Evolutionary conservation across 2,113 vertebrate species (phyloP).

Genomic region (Petromus typicus): DNA sequence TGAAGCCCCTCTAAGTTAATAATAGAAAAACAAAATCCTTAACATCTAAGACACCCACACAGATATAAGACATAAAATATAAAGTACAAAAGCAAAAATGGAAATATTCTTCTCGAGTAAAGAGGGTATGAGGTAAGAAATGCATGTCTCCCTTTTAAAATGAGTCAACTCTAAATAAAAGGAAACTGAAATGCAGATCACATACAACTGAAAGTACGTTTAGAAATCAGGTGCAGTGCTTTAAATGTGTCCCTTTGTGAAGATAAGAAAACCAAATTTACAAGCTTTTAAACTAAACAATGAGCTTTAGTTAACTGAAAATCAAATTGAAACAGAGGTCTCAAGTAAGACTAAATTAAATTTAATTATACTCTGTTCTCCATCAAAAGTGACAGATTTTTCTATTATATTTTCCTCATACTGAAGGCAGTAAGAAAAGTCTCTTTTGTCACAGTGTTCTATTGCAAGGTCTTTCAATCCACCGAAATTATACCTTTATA

Average conservation of each 20-base stretch:
- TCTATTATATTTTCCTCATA: constrained; percentile 63
- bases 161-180: neutral
- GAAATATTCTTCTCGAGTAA: neutral
- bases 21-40: neutral
- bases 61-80: neutral
- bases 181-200: neutral
- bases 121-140: neutral
- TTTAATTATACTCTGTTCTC: constrained; percentile 74
- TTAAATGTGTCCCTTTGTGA: constrained; percentile 54
- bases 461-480: constrained; percentile 41
- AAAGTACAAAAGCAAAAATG: neutral
- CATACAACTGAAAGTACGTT: constrained; percentile 1
- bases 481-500: constrained; percentile 74
- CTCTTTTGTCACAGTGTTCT: constrained; percentile 60
- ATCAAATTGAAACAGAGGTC: constrained; percentile 67
- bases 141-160: neutral
- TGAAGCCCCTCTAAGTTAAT: neutral
- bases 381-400: constrained; percentile 75
- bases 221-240: constrained; percentile 47
- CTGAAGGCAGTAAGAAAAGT: constrained; percentile 54
- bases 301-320: constrained; percentile 71
- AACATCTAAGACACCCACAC: neutral
- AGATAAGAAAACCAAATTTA: constrained; percentile 67
- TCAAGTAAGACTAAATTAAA: constrained; percentile 71
- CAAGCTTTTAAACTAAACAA: constrained; percentile 70